Base-by-base conservation (phyloP, 2,888 invertebrate species). In the Drosophila paramelanica region DNA sequence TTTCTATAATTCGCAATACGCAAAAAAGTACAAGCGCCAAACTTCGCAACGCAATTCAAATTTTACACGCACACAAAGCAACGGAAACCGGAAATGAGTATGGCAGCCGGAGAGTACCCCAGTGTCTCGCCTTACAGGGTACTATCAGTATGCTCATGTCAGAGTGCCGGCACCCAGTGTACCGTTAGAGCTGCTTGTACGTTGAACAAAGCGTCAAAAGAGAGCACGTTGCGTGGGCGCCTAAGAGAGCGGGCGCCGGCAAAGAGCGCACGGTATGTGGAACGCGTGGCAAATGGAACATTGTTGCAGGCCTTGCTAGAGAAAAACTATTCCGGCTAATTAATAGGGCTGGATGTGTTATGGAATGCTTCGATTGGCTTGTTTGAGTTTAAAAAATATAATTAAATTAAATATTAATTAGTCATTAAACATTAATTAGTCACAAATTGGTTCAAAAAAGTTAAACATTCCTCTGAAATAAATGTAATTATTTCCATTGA, bases 31-130 rank as follows among this genome's bases (percentile, higher is more conserved):
- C 65, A 47, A 56, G 67, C 64, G 82, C 66, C 67, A 70, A 77
- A 76, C 43, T 88, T 71, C 66, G 79, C 76, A 78, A 77, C 77
- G 77, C 83, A 88, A 77, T 89, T 89, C 88, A 83, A 89, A 83
- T 87, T 77, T 85, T 75, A 59, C 75, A 83, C 90, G 84, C 81
- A 88, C 90, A 80, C 89, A 87, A 83, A 88, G 87, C 71, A 83
- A 75, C 90, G 90, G 90, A 91, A 91, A 82, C 88, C 89, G 90
- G 91, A 91, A 89, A 90, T 91, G 90, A 81, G 88, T 81, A 89
- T 89, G 84, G 84, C 83, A 78, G 70, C 80, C 83, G 66, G 65
- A 69, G 76, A 74, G 75, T 59, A 67, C 73, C 47, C 41, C 62
- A 74, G 58, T 73, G 73, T 51, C 39, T 57, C 57, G 53, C 71